Base-by-base conservation (phyloP, 2,888 invertebrate genomes). In the Dastarcus helophoroides region DNA sequence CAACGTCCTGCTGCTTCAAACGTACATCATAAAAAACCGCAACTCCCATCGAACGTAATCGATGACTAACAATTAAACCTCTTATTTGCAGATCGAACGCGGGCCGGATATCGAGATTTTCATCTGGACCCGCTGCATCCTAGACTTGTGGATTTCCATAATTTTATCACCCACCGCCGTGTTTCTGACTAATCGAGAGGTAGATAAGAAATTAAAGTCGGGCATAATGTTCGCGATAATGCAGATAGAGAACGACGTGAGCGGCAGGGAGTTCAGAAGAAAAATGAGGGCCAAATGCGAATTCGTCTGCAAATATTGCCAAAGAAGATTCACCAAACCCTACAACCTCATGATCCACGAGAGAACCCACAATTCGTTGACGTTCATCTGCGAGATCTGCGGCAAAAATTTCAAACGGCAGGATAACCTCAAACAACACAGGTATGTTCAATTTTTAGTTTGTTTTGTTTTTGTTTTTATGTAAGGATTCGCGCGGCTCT, bases 341-440 rank as follows among this genome's bases (percentile, higher is more conserved):
- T 97, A 97, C 73, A 97, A 97, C 68, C 74, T 97, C 62, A 80
- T 95, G 76, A 95, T 97, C 55, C 95, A 97, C 73, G 95, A 95
- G 65, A 76, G 94, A 63, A 94, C 93, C 52, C 95, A 97, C 72
- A 91, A 91, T 64, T 90, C 93, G 62, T 74, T 94, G 55, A 90
- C 93, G 33, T 97, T 89, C 68, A 84, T 88, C 54, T 97, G 95
- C 69, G 94, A 95, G 65, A 86, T 94, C 50, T 97, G 95, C 68
- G 88, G 90, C 56, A 94, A 94, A 69, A 88, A 88, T 50, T 97
- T 97, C 76, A 86, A 95, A 65, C 73, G 94, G 62, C 95, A 95
- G 72, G 95, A 97, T 68, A 88, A 88, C 65, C 74, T 89, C 55
- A 81, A 88, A 65, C 88, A 89, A 67, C 90, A 90, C 77, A 85